Percentiles rank a stretch among this genome's conserved stretches.
phyloP scores from a whole-genome alignment of 1,140 invertebrate species.

The Magallana angulata region DNA sequence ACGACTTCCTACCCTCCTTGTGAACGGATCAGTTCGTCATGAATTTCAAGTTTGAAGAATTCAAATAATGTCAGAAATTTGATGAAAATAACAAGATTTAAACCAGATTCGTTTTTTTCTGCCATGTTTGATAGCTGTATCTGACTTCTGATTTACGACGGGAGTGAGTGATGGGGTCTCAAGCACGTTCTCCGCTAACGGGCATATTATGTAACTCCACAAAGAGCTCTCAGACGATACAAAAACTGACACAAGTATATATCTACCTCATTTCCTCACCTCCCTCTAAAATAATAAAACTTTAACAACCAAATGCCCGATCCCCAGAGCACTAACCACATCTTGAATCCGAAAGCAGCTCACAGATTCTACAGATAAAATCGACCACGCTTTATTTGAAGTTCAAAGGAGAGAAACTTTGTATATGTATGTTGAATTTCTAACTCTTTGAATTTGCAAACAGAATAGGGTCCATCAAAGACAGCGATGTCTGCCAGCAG shows the following conservation, averaged over 20 bases:
- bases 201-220: background rate
- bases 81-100: constrained; percentile 15
- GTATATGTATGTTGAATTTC: too few species aligned
- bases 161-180: background rate
- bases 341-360: too few species aligned
- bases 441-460: too few species aligned
- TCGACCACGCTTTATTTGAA: background rate
- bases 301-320: too few species aligned
- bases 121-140: constrained; percentile 4
- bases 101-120: constrained; percentile 16
- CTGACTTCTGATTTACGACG: background rate
- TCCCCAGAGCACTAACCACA: too few species aligned
- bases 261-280: background rate
- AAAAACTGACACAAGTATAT: background rate
- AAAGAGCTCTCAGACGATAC: background rate
- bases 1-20: background rate
- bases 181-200: background rate
- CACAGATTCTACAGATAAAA: background rate
- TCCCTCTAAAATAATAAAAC: background rate
- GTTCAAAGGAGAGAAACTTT: too few species aligned
- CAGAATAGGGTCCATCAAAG: too few species aligned
- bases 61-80: background rate
- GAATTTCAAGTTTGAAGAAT: background rate
- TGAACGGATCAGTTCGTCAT: background rate
- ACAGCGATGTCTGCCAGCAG: too few species aligned